Evolutionary conservation across 2,113 vertebrate genomes (phyloP).

Genomic region (Strigops habroptila): DNA sequence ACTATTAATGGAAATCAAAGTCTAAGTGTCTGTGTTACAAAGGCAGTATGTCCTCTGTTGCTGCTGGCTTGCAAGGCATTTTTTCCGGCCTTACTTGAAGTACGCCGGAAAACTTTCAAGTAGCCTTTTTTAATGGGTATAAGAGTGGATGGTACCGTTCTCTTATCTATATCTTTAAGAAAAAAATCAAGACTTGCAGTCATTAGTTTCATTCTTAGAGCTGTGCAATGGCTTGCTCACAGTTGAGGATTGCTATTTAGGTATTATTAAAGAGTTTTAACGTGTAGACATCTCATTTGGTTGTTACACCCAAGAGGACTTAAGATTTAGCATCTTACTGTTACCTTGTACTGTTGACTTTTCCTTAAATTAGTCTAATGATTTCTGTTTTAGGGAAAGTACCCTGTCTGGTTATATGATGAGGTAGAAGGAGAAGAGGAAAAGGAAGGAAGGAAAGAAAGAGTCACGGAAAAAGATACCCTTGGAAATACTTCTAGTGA

Average conservation of each 20-base stretch:
- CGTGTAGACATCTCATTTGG: not conserved
- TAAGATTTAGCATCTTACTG: not conserved
- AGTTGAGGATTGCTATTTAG: not conserved
- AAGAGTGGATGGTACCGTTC: not conserved
- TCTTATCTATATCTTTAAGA: not conserved
- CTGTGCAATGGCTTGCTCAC: not conserved
- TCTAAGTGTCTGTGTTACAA: not conserved
- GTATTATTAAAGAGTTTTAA: not conserved
- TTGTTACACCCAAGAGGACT: not conserved
- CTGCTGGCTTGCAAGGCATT: not conserved
- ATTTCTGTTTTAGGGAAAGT: not conserved
- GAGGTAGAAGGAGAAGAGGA: not conserved
- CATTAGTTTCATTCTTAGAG: not conserved
- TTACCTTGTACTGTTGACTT: not conserved
- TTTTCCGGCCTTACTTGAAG: not conserved
- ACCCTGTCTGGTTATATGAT: not conserved
- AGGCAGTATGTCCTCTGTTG: not conserved
- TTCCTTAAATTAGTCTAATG: not conserved
- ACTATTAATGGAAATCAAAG: not conserved
- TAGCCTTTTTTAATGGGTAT: not conserved
- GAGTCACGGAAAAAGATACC: accelerated
- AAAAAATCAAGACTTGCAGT: not conserved
- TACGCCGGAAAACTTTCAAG: not conserved
- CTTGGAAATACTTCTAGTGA: not conserved
- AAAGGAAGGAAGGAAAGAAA: not conserved